A percentile compares a stretch with the other conserved stretches of the same genome.
phyloP scores from a whole-genome alignment of 2,888 invertebrate genomes.

The Antheraea yamamai region DNA sequence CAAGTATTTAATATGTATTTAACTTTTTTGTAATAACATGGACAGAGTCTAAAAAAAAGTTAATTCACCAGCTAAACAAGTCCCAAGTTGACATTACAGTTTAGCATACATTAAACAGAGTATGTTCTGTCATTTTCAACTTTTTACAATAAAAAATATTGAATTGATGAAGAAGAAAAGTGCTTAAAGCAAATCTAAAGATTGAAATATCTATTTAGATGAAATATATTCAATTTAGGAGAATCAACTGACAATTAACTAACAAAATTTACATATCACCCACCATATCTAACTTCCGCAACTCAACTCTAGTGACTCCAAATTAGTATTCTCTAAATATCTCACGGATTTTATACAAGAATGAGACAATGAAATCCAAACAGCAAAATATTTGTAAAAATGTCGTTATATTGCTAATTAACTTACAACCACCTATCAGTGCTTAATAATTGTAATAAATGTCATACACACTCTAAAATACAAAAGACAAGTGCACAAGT shows the following conservation, averaged over 20 bases:
- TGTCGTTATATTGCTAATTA: neutral
- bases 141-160: too few relatives aligned
- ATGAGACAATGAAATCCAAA: neutral
- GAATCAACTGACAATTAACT: neutral
- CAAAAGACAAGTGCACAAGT: neutral
- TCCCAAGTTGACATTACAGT: too few relatives aligned
- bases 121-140: too few relatives aligned
- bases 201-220: too few relatives aligned
- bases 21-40: too few relatives aligned
- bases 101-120: too few relatives aligned
- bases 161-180: too few relatives aligned
- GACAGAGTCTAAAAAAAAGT: too few relatives aligned
- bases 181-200: too few relatives aligned
- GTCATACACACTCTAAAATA: neutral
- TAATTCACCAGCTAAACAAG: too few relatives aligned
- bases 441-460: neutral
- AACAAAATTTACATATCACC: neutral
- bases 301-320: neutral
- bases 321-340: neutral
- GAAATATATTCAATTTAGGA: too few relatives aligned
- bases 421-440: neutral
- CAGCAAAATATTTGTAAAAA: neutral
- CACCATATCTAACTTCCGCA: neutral
- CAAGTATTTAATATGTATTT: too few relatives aligned
- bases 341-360: neutral